phyloP scores from a whole-genome alignment of 2,797 vertebrate genomes.

The Poliocrania exsul region DNA sequence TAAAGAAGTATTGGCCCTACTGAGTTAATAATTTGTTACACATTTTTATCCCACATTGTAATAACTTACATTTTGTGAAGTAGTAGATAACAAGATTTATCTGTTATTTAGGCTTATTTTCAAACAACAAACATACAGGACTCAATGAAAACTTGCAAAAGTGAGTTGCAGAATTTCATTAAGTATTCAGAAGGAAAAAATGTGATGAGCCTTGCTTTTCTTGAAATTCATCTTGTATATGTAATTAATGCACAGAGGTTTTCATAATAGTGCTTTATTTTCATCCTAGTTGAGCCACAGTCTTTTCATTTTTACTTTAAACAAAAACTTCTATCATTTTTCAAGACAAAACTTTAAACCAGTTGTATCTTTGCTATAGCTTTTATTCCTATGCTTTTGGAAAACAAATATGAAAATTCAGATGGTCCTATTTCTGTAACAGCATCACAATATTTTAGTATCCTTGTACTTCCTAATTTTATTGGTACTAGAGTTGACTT shows the following conservation, averaged over 20 bases:
- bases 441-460: not conserved
- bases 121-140: not conserved
- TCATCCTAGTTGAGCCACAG: not conserved
- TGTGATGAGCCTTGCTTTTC: not conserved
- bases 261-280: not conserved
- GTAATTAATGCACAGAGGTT: not conserved
- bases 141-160: not conserved
- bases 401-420: not conserved
- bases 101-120: not conserved
- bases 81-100: not conserved
- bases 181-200: not conserved
- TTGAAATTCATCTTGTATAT: not conserved
- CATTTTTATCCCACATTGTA: not conserved
- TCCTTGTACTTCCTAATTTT: not conserved
- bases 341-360: not conserved
- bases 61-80: not conserved
- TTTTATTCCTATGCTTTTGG: not conserved
- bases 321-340: not conserved
- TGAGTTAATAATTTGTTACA: not conserved
- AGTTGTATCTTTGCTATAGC: not conserved
- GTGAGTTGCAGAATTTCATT: not conserved
- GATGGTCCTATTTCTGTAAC: not conserved
- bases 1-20: not conserved
- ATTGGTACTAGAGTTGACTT: not conserved
- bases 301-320: not conserved